Evolutionary conservation across 2,797 vertebrate species (phyloP), one percentile per base, ranked within the genome.

Genomic region (Cryptoprocta ferox): DNA sequence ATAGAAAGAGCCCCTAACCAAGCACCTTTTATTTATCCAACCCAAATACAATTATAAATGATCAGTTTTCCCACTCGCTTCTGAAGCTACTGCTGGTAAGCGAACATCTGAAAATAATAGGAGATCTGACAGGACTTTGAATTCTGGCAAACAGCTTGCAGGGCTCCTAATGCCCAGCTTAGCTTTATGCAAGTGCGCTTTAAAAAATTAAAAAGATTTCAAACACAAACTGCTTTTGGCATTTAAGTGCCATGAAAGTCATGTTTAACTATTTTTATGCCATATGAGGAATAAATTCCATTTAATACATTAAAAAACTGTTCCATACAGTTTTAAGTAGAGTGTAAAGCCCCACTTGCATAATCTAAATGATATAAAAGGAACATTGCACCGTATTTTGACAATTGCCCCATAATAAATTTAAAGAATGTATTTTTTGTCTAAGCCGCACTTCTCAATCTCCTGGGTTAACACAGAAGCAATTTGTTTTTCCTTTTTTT

Each of bases 261-360:
- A 88, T 1, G 10, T 18, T 90, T 87, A 96, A 84, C 87, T 85
- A 65, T 95, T 92, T 93, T 96, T 97, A 73, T 84, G 70, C 65
- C 66, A 35, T 83, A 21, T 37, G 11, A 81, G 35, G 65, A 45
- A 42, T 83, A 87, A 81, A 97, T 83, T 90, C 50, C 59, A 86
- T 42, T 83, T 78, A 59, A 88, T 97, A 30, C 6, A 71, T 63
- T 88, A 4, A 35, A 70, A 56, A 65, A 19, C 9, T 19, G 8
- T 93, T 90, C 53, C 32, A 63, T 94, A 80, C 56, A 59, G 56
- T 59, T 59, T 59, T 59, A 59, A 24, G 56, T 24, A 24, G 21
- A 59, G 56, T 96, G 26, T 91, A 91, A 75, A 88, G 50, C 26
- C 48, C 15, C 32, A 35, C 19, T 95, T 83, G 70, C 5, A 66